Base-by-base conservation (phyloP, 2,888 invertebrate genomes). In the Cosmopolites sordidus region DNA sequence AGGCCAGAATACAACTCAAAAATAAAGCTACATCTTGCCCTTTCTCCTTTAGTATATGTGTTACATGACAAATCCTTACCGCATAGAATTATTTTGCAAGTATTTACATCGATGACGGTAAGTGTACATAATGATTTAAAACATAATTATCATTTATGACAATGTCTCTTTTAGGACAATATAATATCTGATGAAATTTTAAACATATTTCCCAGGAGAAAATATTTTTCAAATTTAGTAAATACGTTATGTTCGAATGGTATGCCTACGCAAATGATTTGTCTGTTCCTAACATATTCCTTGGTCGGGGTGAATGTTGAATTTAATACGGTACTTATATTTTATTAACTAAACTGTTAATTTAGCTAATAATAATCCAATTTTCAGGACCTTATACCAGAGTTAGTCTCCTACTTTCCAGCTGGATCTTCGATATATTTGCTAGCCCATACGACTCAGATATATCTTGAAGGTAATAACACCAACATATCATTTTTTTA, bases 1-100 rank as follows among this genome's bases (percentile, higher is more conserved):
- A 71, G 75, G 14, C 83, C 86, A 0, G 79, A 80, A 40, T 86
- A 85, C 61, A 84, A 84, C 65, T 65, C 73, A 0, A 86, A 84
- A 69, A 78, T 88, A 2, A 75, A 76, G 43, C 38, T 58, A 16
- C 59, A 59, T 50, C 12, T 60, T 22, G 56, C 58, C 1, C 47
- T 61, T 6, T 57, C 58, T 11, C 47, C 51, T 1, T 48, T 54
- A 5, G 58, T 49, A 2, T 66, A 66, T 51, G 60, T 69, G n/a
- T 58, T 61, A 14, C 68, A 69, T 55, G 64, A 68, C 18, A 58
- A 67, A 9, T 56, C 56, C 2, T 55, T 64, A 16, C 44, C 56
- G 1, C 64, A 64, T 44, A 62, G 56, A 48, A 27, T 64, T 29
- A 29, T 64, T 30, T 44, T 59, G 9, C 47, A 58, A 9, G 54